These are phyloP conservation scores for Epirrhoe tristata DNA, from an alignment of 2,888 invertebrate species.

Conservation along the genomic window DNA sequence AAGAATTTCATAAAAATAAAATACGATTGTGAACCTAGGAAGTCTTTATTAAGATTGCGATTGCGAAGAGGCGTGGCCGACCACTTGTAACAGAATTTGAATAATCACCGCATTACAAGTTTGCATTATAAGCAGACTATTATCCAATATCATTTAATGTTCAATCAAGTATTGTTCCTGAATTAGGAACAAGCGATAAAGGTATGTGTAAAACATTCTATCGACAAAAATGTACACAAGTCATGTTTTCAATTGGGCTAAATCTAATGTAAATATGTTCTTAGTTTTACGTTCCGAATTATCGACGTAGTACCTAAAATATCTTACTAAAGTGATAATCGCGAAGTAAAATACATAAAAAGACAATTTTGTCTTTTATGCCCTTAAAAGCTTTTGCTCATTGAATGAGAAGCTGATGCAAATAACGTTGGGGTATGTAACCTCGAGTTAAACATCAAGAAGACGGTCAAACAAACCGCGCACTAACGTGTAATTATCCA, in stretches of 20 bases:
- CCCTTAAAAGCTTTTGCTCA: neutral
- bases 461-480: slow-evolving; percentile 58
- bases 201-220: neutral
- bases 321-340: too few relatives aligned
- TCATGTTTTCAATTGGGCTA: neutral
- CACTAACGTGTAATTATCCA: slow-evolving; percentile 62
- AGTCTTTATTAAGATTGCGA: slow-evolving; percentile 84
- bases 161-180: neutral
- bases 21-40: slow-evolving; percentile 76
- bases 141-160: neutral
- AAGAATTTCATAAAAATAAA: slow-evolving; percentile 75
- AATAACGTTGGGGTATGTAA: neutral
- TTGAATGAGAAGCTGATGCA: neutral
- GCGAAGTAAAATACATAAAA: too few relatives aligned
- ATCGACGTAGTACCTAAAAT: too few relatives aligned
- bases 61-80: slow-evolving; percentile 77
- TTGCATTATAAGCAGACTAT: slow-evolving; percentile 53
- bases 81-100: slow-evolving; percentile 79
- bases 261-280: too few relatives aligned
- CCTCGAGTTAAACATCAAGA: neutral
- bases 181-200: neutral
- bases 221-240: neutral
- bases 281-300: too few relatives aligned
- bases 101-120: slow-evolving; percentile 76
- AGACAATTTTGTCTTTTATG: neutral